These are phyloP conservation scores for Tupaia chinensis DNA, from an alignment of 2,113 vertebrate species.

Conservation along the genomic window DNA sequence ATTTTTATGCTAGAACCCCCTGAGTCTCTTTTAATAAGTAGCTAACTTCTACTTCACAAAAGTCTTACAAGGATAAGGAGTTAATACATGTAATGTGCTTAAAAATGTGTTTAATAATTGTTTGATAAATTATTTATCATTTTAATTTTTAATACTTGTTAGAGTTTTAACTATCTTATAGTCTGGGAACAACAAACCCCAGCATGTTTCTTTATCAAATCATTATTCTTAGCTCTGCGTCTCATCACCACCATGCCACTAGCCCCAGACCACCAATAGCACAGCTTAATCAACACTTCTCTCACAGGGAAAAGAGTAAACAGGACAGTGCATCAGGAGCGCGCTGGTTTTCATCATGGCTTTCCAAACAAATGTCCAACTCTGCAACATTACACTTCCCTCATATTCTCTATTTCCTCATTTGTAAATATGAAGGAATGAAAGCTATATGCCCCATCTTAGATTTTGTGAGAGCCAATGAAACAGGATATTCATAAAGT, in stretches of 20 bases:
- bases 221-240: neutral
- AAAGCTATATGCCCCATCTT: neutral
- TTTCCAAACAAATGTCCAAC: neutral
- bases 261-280: no score
- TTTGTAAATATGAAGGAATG: neutral
- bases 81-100: neutral
- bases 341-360: neutral
- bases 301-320: neutral
- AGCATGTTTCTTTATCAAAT: neutral
- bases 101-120: neutral
- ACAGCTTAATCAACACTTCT: neutral
- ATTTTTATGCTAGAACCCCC: neutral
- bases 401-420: neutral
- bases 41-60: neutral
- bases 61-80: neutral
- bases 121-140: neutral
- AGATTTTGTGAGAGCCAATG: slow-evolving; percentile 26
- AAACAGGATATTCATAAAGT: neutral
- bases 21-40: slow-evolving; percentile 7
- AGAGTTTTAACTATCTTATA: neutral
- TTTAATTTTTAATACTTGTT: neutral
- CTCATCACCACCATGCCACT: fast-evolving
- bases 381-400: neutral
- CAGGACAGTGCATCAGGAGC: neutral
- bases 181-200: neutral